Percentiles rank a stretch among this genome's conserved stretches.
phyloP scores from a whole-genome alignment of 2,113 vertebrate species.

The Chlorocebus sabaeus region DNA sequence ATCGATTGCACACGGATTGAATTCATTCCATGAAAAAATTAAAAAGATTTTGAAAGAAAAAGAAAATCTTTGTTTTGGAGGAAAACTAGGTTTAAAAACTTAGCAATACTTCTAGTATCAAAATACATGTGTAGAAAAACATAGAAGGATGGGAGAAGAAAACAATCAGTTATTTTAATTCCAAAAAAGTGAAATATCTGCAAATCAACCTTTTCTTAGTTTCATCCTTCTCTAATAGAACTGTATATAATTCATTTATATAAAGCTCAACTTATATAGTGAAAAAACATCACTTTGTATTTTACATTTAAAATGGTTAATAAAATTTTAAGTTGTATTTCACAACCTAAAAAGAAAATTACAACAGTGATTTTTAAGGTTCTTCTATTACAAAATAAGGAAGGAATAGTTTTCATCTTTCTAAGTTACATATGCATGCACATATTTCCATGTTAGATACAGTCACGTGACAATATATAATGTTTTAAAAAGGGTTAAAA shows the following conservation, averaged over 20 bases:
- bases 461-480: not conserved
- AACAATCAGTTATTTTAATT: conserved; percentile 33
- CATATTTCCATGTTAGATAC: conserved; percentile 6
- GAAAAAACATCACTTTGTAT: conserved; percentile 27
- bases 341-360: not conserved
- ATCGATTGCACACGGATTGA: not conserved
- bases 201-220: conserved; percentile 17
- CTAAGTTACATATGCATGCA: not conserved
- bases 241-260: not conserved
- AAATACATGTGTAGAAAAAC: not conserved
- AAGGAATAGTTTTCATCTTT: not conserved
- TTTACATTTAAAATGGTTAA: not conserved
- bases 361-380: not conserved
- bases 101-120: conserved; percentile 17
- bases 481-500: not conserved
- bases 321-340: not conserved
- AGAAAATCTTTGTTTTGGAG: not conserved
- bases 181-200: conserved; percentile 2
- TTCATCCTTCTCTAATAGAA: conserved; percentile 23
- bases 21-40: conserved; percentile 27
- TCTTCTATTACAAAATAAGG: not conserved
- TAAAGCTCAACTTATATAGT: not conserved
- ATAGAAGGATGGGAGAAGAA: not conserved
- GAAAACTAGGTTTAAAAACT: conserved; percentile 43
- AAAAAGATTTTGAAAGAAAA: not conserved